Evolutionary conservation across 2,113 vertebrate genomes (phyloP).

Genomic region (Mesocricetus auratus): DNA sequence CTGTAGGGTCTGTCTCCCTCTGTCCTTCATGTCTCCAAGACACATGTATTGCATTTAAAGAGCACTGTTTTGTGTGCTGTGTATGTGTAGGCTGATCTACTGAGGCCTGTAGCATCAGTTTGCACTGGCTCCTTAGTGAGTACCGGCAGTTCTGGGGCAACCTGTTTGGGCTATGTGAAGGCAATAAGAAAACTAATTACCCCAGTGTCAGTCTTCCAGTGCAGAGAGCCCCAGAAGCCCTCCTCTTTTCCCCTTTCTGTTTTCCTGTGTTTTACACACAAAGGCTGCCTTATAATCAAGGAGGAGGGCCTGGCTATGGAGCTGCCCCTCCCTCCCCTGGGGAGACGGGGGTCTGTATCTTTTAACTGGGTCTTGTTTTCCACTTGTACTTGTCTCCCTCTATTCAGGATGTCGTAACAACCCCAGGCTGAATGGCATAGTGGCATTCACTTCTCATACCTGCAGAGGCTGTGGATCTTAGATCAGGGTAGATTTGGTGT

Average conservation of each 20-base stretch:
- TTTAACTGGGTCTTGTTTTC: background rate
- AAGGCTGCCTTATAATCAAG: background rate
- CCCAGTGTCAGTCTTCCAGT: accelerated
- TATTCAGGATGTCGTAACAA: background rate
- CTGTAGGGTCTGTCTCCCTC: background rate
- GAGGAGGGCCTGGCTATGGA: background rate
- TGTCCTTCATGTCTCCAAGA: background rate
- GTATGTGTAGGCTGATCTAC: background rate
- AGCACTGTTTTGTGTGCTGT: background rate
- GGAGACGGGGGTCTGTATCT: background rate
- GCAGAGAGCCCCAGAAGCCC: background rate
- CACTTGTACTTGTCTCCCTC: background rate
- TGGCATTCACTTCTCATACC: background rate
- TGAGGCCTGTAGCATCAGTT: background rate
- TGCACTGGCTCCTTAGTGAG: accelerated
- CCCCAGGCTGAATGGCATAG: background rate
- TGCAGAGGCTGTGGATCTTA: background rate
- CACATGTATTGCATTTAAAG: background rate
- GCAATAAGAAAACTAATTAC: background rate
- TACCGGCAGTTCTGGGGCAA: background rate
- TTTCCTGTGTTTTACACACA: background rate
- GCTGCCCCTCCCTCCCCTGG: background rate
- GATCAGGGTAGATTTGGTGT: background rate
- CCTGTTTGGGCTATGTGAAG: background rate
- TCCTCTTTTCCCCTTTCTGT: background rate